These are phyloP conservation scores for Zhuqinia jingwanae DNA, from an alignment of 2,888 invertebrate species.

Conservation along the genomic window DNA sequence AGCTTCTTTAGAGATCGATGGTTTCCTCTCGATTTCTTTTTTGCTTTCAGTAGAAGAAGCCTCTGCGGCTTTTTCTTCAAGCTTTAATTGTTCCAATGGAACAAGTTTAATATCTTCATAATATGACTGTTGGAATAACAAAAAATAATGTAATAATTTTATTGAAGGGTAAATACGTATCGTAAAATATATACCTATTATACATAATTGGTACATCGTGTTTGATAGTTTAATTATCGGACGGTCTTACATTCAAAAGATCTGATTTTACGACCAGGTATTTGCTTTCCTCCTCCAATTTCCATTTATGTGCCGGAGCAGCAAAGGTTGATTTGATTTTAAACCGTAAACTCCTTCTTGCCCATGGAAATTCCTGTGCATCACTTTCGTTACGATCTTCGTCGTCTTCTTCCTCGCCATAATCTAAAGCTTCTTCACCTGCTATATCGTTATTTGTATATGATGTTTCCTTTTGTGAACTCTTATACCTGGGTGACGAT, in stretches of 20 bases:
- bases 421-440: conserved; percentile 78
- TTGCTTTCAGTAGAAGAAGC: conserved; percentile 40
- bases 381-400: conserved; percentile 75
- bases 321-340: conserved; percentile 65
- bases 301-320: conserved; percentile 59
- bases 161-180: neutral
- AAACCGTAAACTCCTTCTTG: conserved; percentile 71
- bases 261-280: conserved; percentile 72
- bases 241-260: conserved; percentile 71
- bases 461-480: conserved; percentile 58
- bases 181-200: neutral
- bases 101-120: conserved; percentile 76
- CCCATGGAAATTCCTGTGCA: conserved; percentile 74
- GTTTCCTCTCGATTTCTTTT: conserved; percentile 49
- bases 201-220: neutral
- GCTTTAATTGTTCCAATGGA: conserved; percentile 70
- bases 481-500: conserved; percentile 61
- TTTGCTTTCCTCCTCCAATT: conserved; percentile 69
- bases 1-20: conserved; percentile 53
- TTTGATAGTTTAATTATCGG: neutral
- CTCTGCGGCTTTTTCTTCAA: conserved; percentile 72
- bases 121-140: conserved; percentile 56
- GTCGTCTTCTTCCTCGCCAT: conserved; percentile 78
- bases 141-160: too few relatives aligned
- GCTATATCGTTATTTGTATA: conserved; percentile 65